These are phyloP conservation scores for Sarcophaga carnaria DNA, from an alignment of 2,888 invertebrate species.

Conservation along the genomic window DNA sequence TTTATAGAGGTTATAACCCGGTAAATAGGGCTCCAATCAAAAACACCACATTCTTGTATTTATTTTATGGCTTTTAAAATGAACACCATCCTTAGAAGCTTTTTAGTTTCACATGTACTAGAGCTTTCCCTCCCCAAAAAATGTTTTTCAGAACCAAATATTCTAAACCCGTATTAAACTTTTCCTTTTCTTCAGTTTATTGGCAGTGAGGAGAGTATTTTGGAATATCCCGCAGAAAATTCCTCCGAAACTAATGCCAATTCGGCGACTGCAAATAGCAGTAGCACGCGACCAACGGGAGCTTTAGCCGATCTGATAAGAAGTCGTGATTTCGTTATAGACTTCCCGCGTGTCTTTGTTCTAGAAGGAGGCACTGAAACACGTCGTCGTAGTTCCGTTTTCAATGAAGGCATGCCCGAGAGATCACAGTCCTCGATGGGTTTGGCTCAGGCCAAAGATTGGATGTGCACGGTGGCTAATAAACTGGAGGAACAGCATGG, in stretches of 20 bases:
- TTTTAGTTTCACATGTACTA: not conserved
- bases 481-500: slow-evolving; percentile 79
- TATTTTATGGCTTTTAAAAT: no score
- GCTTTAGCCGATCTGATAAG: slow-evolving; percentile 75
- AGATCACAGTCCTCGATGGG: slow-evolving; percentile 80
- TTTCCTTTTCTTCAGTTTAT: slow-evolving; percentile 84
- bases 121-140: not conserved
- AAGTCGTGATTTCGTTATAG: slow-evolving; percentile 78
- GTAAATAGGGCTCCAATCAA: no score
- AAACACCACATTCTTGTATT: no score
- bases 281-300: slow-evolving; percentile 55
- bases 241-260: not conserved
- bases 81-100: not conserved
- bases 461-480: slow-evolving; percentile 76
- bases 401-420: slow-evolving; percentile 75
- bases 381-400: slow-evolving; percentile 75
- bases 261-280: slow-evolving; percentile 6
- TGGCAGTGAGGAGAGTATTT: slow-evolving; percentile 92
- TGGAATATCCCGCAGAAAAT: slow-evolving; percentile 83
- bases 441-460: slow-evolving; percentile 75
- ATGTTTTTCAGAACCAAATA: not conserved
- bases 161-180: not conserved
- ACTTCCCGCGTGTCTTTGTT: slow-evolving; percentile 78
- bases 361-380: slow-evolving; percentile 75
- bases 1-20: no score